Evolutionary conservation across 2,113 vertebrate species (phyloP), one percentile per base, ranked within the genome.

Genomic region (Malurus alboscapulatus): DNA sequence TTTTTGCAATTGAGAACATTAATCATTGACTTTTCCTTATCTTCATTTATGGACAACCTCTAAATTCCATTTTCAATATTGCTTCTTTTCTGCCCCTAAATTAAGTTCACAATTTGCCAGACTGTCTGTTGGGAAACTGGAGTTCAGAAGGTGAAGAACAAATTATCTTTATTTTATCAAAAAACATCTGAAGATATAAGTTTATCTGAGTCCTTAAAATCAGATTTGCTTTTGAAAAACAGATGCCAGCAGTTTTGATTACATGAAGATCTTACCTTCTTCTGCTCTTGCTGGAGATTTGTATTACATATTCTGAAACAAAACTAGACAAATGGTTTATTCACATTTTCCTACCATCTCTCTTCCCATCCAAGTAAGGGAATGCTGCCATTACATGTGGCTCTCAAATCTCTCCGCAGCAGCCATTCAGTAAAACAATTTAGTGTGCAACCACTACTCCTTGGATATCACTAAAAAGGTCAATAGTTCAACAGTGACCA

Each of bases 1-100:
- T 24, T 67, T 44, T 54, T 75, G 51, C 26, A 62, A 26, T 2
- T 63, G 44, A 71, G 38, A 87, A 71, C 6, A 45, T 24, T 53
- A 57, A 45, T 54, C 0, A 1, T 10, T 1, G 1, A 29, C 9
- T 66, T 72, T 7, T 14, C 3, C 32, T 68, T 71, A 34, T 34
- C 17, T 71, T 29, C 17, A 29, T 40, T 91, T 83, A 50, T 36
- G 4, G 32, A 13, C 34, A 67, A 15, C n/a, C n/a, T 45, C 21
- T 51, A 58, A 19, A 67, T 50, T 51, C 6, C 10, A 26, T 82
- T 90, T 84, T 45, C 47, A 81, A 8, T 38, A 53, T 18, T 38
- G 12, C 17, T 68, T 16, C 25, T 66, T 82, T 90, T 44, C 27
- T n/a, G n/a, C 4, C 8, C 42, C 27, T 2, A 53, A 25, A 44